A percentile compares a stretch with the other conserved stretches of the same genome.
phyloP scores from a whole-genome alignment of 2,888 invertebrate genomes.

The Cecidostiba fungosa region DNA sequence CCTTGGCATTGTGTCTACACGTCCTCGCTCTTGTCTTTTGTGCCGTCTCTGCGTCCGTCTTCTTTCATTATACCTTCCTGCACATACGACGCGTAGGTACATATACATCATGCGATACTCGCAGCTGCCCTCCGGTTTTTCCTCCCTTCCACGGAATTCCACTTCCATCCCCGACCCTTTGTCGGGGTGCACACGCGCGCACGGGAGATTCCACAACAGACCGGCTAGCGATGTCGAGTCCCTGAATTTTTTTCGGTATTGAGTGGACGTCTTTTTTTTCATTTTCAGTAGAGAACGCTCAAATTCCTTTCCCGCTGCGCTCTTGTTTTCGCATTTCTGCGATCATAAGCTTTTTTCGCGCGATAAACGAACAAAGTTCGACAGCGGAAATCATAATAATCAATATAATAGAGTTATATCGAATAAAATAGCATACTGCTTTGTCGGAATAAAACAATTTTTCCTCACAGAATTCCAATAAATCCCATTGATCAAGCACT shows the following conservation, averaged over 20 bases:
- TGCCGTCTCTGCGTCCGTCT: background rate
- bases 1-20: background rate
- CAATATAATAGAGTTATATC: too few species aligned
- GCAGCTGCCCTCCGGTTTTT: too few species aligned
- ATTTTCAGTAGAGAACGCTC: background rate
- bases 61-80: constrained; percentile 24
- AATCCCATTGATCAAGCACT: background rate
- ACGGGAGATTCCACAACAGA: background rate
- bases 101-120: too few species aligned
- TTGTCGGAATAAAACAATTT: background rate
- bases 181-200: background rate
- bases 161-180: background rate
- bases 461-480: background rate
- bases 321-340: background rate
- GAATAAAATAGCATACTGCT: too few species aligned
- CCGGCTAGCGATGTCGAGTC: background rate
- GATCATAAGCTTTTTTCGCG: background rate
- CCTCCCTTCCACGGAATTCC: constrained; percentile 26
- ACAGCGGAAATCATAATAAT: too few species aligned
- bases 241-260: background rate
- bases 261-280: background rate
- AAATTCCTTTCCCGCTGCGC: too few species aligned
- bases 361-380: background rate
- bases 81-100: background rate
- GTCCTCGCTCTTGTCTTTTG: constrained; percentile 1